phyloP scores from a whole-genome alignment of 2,113 vertebrate species.

The Microtus montanus region DNA sequence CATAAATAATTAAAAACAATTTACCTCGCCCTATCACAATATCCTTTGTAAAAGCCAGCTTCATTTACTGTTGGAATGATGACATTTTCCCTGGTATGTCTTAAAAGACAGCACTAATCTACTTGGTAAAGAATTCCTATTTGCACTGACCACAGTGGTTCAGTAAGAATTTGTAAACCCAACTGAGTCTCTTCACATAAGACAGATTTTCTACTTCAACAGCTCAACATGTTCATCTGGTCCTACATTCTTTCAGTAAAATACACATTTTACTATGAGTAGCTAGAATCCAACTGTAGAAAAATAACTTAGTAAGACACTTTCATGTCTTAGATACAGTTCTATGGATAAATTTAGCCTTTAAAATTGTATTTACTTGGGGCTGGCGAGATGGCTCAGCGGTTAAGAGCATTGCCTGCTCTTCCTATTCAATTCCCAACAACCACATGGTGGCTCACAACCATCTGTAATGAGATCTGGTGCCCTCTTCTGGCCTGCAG shows the following conservation, averaged over 20 bases:
- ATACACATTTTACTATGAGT: background rate
- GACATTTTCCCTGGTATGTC: background rate
- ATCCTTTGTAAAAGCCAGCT: conserved; percentile 6
- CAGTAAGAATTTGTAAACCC: background rate
- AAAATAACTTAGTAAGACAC: background rate
- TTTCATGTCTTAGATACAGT: background rate
- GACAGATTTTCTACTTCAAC: background rate
- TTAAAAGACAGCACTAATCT: conserved; percentile 16
- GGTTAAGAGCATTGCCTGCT: no score
- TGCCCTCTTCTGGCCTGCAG: no score
- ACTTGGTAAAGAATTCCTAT: background rate
- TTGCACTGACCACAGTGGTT: background rate
- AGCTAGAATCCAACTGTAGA: background rate
- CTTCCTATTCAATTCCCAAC: no score
- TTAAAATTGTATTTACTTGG: background rate
- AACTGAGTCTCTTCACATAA: background rate
- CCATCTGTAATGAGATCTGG: no score
- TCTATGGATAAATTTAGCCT: background rate
- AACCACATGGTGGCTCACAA: no score
- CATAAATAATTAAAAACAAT: background rate
- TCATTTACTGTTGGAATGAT: background rate
- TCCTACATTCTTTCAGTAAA: background rate
- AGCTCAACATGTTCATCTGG: background rate
- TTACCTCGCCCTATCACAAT: background rate
- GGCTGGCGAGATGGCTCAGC: no score